A percentile compares a stretch with the other conserved stretches of the same genome.
Evolutionary conservation across 2,113 vertebrate genomes (phyloP).

Genomic region (Cyprinus carpio): DNA sequence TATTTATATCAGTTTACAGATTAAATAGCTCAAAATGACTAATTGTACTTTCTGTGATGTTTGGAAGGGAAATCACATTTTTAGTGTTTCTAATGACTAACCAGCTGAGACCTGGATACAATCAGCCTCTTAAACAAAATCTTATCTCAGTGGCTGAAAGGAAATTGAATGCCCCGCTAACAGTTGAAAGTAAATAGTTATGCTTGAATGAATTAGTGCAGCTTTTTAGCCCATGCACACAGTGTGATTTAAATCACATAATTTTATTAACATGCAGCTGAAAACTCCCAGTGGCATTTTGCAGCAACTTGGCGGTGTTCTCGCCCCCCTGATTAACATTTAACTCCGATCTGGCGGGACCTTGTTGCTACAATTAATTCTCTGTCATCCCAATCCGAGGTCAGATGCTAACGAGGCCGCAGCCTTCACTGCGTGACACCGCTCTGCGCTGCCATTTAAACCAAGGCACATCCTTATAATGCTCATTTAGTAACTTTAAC

Average conservation of each 20-base stretch:
- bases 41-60: slow-evolving; percentile 49
- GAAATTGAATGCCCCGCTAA: not conserved
- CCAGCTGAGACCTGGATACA: slow-evolving; percentile 61
- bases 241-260: slow-evolving; percentile 40
- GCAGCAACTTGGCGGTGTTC: slow-evolving; percentile 14
- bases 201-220: not conserved
- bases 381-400: slow-evolving; percentile 48
- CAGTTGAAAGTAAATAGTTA: not conserved
- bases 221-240: slow-evolving; percentile 19
- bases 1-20: not conserved
- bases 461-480: not conserved
- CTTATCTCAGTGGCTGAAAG: not conserved
- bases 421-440: slow-evolving; percentile 41
- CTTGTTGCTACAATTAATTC: slow-evolving; percentile 46
- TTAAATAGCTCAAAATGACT: slow-evolving; percentile 50
- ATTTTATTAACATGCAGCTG: slow-evolving; percentile 34
- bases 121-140: slow-evolving; percentile 12
- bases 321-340: slow-evolving; percentile 44
- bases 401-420: slow-evolving; percentile 27
- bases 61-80: slow-evolving; percentile 72
- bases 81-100: slow-evolving; percentile 67
- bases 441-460: slow-evolving; percentile 16
- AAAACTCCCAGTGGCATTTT: slow-evolving; percentile 38
- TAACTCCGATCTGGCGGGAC: slow-evolving; percentile 43
- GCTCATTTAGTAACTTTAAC: not conserved